Evolutionary conservation across 2,797 vertebrate species (phyloP).

Genomic region (Linurgus olivaceus): DNA sequence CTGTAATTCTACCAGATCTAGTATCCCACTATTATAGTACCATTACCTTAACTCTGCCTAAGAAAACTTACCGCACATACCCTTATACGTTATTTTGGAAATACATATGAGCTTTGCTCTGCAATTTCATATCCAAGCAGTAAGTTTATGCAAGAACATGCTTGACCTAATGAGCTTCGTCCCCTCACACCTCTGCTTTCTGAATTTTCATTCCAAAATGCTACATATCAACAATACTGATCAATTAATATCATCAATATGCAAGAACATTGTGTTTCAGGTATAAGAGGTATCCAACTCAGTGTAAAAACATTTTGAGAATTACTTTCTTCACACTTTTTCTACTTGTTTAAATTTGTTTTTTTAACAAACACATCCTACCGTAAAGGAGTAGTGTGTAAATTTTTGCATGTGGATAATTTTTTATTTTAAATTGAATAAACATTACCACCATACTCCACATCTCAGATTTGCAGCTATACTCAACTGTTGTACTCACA

Average conservation of each 20-base stretch:
- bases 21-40: background rate
- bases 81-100: accelerated
- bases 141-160: background rate
- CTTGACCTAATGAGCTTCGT: background rate
- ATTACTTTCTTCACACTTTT: background rate
- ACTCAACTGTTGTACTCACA: slow-evolving; percentile 82
- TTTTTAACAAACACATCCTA: background rate
- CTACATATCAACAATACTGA: background rate
- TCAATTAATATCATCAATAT: background rate
- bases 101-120: background rate
- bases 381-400: background rate
- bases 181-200: accelerated
- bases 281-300: background rate
- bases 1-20: background rate
- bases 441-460: background rate
- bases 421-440: background rate
- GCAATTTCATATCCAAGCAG: background rate
- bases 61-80: background rate
- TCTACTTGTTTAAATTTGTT: background rate
- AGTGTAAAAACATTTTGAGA: background rate
- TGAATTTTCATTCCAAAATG: background rate
- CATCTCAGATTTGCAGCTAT: background rate
- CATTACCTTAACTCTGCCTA: background rate
- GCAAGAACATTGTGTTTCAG: background rate
- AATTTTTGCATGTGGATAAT: background rate